Evolutionary conservation across 2,797 vertebrate genomes (phyloP).

Genomic region (Gallinago solitaria): DNA sequence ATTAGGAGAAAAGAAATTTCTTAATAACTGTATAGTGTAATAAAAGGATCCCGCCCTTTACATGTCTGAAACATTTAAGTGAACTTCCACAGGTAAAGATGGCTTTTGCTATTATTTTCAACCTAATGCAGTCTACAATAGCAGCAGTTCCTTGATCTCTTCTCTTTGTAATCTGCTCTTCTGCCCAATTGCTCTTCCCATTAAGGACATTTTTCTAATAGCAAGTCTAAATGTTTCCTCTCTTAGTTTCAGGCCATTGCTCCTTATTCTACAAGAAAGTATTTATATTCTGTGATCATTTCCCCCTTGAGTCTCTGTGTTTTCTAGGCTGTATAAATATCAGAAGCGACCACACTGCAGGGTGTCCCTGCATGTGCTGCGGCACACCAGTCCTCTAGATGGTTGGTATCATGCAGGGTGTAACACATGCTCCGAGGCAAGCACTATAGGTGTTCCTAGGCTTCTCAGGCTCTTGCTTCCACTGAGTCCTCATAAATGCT

Average conservation of each 20-base stretch:
- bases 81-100: background rate
- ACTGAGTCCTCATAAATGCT: background rate
- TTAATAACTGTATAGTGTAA: background rate
- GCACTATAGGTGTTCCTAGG: background rate
- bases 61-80: background rate
- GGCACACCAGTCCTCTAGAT: background rate
- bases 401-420: slow-evolving; percentile 25
- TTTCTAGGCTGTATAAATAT: slow-evolving; percentile 55
- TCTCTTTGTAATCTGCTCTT: slow-evolving; percentile 46
- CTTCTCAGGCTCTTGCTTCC: background rate
- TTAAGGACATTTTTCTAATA: slow-evolving; percentile 67
- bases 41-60: background rate
- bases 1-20: background rate
- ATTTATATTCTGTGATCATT: slow-evolving; percentile 61
- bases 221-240: slow-evolving; percentile 61
- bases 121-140: slow-evolving; percentile 27
- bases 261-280: slow-evolving; percentile 69
- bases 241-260: slow-evolving; percentile 71
- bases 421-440: slow-evolving; percentile 55
- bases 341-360: slow-evolving; percentile 45
- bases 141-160: slow-evolving; percentile 18
- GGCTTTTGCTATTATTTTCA: background rate
- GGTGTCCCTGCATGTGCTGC: background rate
- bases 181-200: slow-evolving; percentile 58
- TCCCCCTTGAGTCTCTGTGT: slow-evolving; percentile 47